Conservation (phyloP, 2,113 vertebrate genomes). For the Pyxicephalus adspersus region DNA sequence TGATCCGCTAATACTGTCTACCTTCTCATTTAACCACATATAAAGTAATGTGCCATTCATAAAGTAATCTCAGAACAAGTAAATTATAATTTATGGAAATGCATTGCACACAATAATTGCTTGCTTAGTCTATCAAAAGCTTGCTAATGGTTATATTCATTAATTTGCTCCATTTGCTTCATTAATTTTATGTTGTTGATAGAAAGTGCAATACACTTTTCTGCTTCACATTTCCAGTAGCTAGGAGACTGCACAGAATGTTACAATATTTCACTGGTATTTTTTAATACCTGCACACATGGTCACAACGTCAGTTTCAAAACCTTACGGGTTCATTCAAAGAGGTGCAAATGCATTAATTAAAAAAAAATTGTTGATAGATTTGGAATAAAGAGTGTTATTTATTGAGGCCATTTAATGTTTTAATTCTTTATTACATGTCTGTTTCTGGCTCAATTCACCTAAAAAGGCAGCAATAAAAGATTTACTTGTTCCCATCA, state of each 20-base stretch:
- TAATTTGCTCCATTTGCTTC: conserved; percentile 67
- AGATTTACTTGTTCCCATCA: too few species aligned
- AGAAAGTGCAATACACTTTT: conserved; percentile 56
- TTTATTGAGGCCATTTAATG: too few species aligned
- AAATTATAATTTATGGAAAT: conserved; percentile 55
- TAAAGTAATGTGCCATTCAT: conserved; percentile 15
- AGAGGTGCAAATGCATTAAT: too few species aligned
- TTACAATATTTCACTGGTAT: not conserved
- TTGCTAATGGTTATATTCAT: conserved; percentile 65
- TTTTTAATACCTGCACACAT: not conserved
- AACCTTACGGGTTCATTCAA: too few species aligned
- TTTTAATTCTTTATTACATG: too few species aligned
- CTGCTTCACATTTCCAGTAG: conserved; percentile 55
- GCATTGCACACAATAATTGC: conserved; percentile 58
- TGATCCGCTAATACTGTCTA: conserved; percentile 26
- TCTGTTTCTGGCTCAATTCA: too few species aligned
- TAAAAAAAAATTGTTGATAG: too few species aligned
- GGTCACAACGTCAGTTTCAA: not conserved
- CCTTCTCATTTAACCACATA: conserved; percentile 26
- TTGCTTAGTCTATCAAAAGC: conserved; percentile 62
- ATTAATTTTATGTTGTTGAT: conserved; percentile 67
- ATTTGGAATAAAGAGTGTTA: too few species aligned
- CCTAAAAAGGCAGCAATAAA: too few species aligned
- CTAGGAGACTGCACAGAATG: conserved; percentile 42
- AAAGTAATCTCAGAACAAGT: conserved; percentile 37